phyloP scores from a whole-genome alignment of 2,888 invertebrate genomes.

The Fragum fragum region DNA sequence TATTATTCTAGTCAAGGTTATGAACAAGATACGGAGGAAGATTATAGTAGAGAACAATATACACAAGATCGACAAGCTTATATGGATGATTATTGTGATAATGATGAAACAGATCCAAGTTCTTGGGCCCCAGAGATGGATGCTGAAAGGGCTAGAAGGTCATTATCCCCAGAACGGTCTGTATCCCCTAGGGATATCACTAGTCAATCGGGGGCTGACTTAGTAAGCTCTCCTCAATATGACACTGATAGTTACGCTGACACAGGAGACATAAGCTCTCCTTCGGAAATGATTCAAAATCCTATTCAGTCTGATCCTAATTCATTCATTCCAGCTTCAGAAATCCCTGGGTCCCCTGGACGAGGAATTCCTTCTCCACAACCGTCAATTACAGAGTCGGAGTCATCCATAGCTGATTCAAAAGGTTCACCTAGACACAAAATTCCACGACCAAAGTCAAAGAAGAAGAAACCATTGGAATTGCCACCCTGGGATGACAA shows the following conservation, averaged over 20 bases:
- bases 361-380: slow-evolving; percentile 24
- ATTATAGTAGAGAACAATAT: slow-evolving; percentile 10
- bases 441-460: slow-evolving; percentile 40
- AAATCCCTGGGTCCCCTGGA: slow-evolving; percentile 19
- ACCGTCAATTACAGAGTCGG: slow-evolving; percentile 36
- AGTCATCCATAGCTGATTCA: slow-evolving; percentile 6
- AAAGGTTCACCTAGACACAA: slow-evolving; percentile 34
- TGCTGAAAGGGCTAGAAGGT: slow-evolving; percentile 54
- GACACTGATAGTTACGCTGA: slow-evolving; percentile 39
- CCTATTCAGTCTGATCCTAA: slow-evolving; percentile 20
- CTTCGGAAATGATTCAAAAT: slow-evolving; percentile 32
- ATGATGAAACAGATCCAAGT: slow-evolving; percentile 54
- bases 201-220: slow-evolving; percentile 17
- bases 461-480: slow-evolving; percentile 51
- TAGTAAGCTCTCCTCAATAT: slow-evolving; percentile 30
- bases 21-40: slow-evolving; percentile 23
- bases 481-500: slow-evolving; percentile 68
- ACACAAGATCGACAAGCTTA: slow-evolving; percentile 7
- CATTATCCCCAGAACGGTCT: slow-evolving; percentile 62
- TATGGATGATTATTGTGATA: slow-evolving; percentile 31
- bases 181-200: slow-evolving; percentile 49
- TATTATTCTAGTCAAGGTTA: slow-evolving; percentile 41
- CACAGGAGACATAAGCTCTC: slow-evolving; percentile 34
- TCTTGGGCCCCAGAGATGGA: slow-evolving; percentile 60
- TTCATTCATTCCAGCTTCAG: slow-evolving; percentile 51